phyloP scores from a whole-genome alignment of 2,888 invertebrate genomes.

The Lingula anatina region DNA sequence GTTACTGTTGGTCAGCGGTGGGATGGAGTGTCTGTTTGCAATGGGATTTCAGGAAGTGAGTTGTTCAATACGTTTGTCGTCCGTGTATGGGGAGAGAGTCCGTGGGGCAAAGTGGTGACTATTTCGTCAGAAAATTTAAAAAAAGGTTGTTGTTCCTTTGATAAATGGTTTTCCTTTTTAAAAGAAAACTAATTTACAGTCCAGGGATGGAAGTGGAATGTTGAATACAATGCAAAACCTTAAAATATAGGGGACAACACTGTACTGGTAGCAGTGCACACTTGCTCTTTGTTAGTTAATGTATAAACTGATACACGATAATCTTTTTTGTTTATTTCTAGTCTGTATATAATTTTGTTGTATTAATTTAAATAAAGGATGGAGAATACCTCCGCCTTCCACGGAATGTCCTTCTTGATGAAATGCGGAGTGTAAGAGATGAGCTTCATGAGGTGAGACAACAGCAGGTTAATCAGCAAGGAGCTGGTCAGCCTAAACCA shows the following conservation, averaged over 20 bases:
- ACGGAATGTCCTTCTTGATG: slow-evolving; percentile 22
- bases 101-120: too few species aligned
- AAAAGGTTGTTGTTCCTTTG: too few species aligned
- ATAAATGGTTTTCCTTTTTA: too few species aligned
- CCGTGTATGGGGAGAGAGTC: too few species aligned
- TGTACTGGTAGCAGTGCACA: too few species aligned
- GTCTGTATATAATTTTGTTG: slow-evolving; percentile 5
- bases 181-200: too few species aligned
- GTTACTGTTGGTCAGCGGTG: slow-evolving; percentile 57
- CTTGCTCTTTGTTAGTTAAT: too few species aligned
- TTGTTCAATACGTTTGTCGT: too few species aligned
- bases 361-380: slow-evolving; percentile 25
- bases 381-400: slow-evolving; percentile 39
- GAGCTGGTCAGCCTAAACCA: background rate
- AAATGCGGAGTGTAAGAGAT: slow-evolving; percentile 19
- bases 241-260: too few species aligned
- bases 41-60: slow-evolving; percentile 60
- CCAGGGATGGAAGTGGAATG: too few species aligned
- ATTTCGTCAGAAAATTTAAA: too few species aligned
- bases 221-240: too few species aligned
- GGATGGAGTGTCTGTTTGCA: slow-evolving; percentile 59
- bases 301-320: background rate
- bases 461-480: slow-evolving; percentile 7
- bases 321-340: background rate
- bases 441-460: slow-evolving; percentile 18